A percentile compares a stretch with the other conserved stretches of the same genome.
Evolutionary conservation across 1,140 invertebrate species (phyloP).

Genomic region (Argopecten irradians): DNA sequence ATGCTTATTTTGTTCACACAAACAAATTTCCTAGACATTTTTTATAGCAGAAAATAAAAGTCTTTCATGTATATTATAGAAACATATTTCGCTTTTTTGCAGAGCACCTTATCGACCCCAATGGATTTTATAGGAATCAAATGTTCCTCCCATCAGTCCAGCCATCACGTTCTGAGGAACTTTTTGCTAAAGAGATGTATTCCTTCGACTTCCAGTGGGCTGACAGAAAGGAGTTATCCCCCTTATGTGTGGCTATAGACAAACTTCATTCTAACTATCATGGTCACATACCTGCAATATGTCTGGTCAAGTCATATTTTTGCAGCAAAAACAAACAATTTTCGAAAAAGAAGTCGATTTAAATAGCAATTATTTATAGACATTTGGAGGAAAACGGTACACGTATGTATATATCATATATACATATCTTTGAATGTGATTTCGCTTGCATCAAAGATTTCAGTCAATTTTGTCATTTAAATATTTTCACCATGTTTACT

Average conservation of each 20-base stretch:
- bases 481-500: not conserved
- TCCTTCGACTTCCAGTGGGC: not conserved
- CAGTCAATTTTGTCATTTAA: not conserved
- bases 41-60: not conserved
- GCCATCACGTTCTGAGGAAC: too few species aligned
- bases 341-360: not conserved
- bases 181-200: not conserved
- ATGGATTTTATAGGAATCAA: not conserved
- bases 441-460: not conserved
- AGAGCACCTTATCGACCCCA: not conserved
- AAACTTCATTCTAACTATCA: not conserved
- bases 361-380: constrained; percentile 19
- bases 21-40: not conserved
- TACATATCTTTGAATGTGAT: not conserved
- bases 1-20: not conserved
- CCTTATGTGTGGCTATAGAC: not conserved
- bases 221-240: not conserved
- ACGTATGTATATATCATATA: not conserved
- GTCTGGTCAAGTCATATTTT: not conserved
- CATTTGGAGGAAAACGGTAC: not conserved
- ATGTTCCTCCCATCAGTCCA: not conserved
- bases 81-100: not conserved
- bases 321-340: not conserved
- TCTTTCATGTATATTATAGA: not conserved
- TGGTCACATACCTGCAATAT: not conserved